phyloP scores from a whole-genome alignment of 2,113 vertebrate species.

The Pteronura brasiliensis region DNA sequence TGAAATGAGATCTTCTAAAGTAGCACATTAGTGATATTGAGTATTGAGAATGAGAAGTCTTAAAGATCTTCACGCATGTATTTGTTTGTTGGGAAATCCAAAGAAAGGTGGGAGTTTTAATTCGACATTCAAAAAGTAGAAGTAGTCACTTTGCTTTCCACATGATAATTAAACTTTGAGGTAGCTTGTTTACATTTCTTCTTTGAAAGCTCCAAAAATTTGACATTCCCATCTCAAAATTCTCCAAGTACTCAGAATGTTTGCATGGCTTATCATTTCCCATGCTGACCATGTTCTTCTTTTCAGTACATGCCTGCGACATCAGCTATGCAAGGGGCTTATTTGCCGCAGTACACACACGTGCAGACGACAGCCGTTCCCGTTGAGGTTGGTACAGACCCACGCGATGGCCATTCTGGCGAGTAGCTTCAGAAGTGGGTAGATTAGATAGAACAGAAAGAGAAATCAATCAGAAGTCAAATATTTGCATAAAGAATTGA shows the following conservation, averaged over 20 bases:
- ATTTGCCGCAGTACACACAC: constrained; percentile 95
- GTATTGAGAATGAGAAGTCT: not conserved
- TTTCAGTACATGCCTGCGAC: constrained; percentile 95
- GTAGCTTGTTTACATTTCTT: not conserved
- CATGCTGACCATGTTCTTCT: constrained; percentile 50
- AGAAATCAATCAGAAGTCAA: not conserved
- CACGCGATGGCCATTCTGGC: not conserved
- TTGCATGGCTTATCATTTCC: not conserved
- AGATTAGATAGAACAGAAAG: not conserved
- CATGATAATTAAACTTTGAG: not conserved
- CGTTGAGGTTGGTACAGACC: constrained; percentile 89
- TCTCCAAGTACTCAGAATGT: not conserved
- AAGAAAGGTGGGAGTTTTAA: not conserved
- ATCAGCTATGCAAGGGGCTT: constrained; percentile 95
- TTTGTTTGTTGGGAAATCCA: not conserved
- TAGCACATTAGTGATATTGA: not conserved
- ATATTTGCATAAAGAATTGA: not conserved
- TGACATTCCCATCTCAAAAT: not conserved
- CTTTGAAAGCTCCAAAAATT: constrained; percentile 23
- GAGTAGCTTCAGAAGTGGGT: constrained; percentile 15
- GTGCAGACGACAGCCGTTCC: constrained; percentile 92
- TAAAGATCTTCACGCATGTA: not conserved
- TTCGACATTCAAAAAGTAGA: not conserved
- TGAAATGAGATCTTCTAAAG: not conserved
- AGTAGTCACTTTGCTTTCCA: not conserved